Evolutionary conservation across 2,797 vertebrate genomes (phyloP).

Genomic region (Sebastes steindachneri): DNA sequence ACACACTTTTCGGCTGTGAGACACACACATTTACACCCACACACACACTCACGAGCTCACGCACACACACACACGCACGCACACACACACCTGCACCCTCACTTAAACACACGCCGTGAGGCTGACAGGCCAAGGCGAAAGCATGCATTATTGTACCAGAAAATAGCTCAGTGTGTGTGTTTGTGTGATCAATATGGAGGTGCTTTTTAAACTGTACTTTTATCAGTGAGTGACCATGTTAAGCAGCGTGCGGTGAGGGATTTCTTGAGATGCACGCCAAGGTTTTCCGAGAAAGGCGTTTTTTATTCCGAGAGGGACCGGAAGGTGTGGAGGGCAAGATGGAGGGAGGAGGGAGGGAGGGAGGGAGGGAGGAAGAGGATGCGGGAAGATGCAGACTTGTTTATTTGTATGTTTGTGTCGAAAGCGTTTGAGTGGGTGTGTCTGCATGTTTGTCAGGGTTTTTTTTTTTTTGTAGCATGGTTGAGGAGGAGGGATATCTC

Average conservation of each 20-base stretch:
- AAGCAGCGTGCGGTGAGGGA: constrained; percentile 40
- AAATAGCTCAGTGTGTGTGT: constrained; percentile 54
- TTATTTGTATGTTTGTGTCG: constrained; percentile 40
- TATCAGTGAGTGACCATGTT: constrained; percentile 42
- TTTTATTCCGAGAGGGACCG: constrained; percentile 42
- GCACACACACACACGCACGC: neutral
- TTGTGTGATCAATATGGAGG: constrained; percentile 58
- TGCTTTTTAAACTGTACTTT: constrained; percentile 62
- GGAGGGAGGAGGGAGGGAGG: neutral
- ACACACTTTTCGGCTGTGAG: constrained; percentile 71
- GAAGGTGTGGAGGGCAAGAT: constrained; percentile 48
- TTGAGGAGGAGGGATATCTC: neutral
- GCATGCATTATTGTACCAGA: constrained; percentile 53
- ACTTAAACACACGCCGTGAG: constrained; percentile 21
- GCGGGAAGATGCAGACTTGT: constrained; percentile 40
- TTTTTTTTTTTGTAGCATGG: neutral
- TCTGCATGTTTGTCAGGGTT: constrained; percentile 24
- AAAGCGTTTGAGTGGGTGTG: constrained; percentile 32
- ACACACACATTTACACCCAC: constrained; percentile 67
- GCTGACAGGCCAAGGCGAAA: constrained; percentile 51
- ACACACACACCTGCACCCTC: constrained; percentile 31
- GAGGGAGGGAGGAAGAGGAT: neutral
- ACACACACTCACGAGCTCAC: constrained; percentile 15
- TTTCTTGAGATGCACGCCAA: constrained; percentile 51
- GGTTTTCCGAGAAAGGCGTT: constrained; percentile 44